A percentile compares a stretch with the other conserved stretches of the same genome.
phyloP scores from a whole-genome alignment of 2,797 vertebrate genomes.

The Euphonia xanthogaster region DNA sequence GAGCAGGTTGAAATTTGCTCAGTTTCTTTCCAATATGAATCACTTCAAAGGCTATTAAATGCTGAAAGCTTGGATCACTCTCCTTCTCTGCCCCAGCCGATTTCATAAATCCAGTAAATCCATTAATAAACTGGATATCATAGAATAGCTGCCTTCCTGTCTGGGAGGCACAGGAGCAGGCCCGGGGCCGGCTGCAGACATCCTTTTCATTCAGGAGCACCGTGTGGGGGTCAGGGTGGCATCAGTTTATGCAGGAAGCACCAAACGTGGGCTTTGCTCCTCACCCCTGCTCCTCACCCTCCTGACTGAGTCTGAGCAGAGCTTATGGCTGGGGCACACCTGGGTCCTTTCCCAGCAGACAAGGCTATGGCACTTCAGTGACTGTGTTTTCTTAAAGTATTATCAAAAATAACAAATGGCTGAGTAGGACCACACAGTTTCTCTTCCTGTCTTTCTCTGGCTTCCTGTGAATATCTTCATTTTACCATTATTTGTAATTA shows the following conservation, averaged over 20 bases:
- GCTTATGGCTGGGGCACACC: neutral
- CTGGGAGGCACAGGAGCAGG: neutral
- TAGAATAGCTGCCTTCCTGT: neutral
- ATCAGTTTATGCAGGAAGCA: neutral
- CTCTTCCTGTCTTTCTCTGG: neutral
- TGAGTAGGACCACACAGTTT: neutral
- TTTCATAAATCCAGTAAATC: neutral
- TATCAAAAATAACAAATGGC: neutral
- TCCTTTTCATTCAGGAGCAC: neutral
- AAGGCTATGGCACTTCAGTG: neutral
- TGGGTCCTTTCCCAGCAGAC: neutral
- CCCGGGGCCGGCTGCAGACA: neutral
- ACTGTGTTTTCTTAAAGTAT: neutral
- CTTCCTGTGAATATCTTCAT: neutral
- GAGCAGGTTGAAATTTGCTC: constrained; percentile 18
- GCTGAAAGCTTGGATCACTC: neutral
- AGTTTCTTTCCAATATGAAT: neutral
- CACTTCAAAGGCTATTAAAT: constrained; percentile 2
- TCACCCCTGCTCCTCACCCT: neutral
- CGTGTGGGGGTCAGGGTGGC: fast-evolving
- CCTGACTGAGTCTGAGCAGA: neutral
- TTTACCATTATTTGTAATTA: neutral
- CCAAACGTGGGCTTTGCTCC: neutral
- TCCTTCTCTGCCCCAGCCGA: neutral
- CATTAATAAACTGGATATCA: neutral